Evolutionary conservation across 2,888 invertebrate species (phyloP).

Genomic region (Diarsia brunnea): DNA sequence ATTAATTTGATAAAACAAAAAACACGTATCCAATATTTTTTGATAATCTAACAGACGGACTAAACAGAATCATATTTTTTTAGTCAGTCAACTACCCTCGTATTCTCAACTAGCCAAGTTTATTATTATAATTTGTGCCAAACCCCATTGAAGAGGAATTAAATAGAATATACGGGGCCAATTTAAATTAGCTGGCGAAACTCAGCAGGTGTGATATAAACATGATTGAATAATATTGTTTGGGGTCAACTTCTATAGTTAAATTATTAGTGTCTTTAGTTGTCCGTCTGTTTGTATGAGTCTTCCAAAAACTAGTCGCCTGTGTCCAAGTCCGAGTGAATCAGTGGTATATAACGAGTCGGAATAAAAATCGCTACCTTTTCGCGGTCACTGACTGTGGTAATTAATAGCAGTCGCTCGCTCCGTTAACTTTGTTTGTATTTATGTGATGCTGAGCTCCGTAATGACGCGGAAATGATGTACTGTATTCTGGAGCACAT

Average conservation of each 20-base stretch:
- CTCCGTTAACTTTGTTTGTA: slow-evolving; percentile 26
- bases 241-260: background rate
- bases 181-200: background rate
- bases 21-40: too few species aligned
- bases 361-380: background rate
- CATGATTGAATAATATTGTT: background rate
- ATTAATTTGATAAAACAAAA: too few species aligned
- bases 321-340: slow-evolving; percentile 8
- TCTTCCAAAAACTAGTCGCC: background rate
- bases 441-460: slow-evolving; percentile 12
- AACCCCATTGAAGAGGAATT: too few species aligned
- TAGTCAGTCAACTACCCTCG: too few species aligned
- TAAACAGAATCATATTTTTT: too few species aligned
- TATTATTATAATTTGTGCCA: too few species aligned
- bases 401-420: slow-evolving; percentile 27
- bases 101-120: background rate
- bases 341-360: background rate
- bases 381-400: background rate
- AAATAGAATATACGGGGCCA: background rate
- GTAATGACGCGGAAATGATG: slow-evolving; percentile 23
- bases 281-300: background rate
- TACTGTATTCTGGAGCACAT: background rate
- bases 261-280: background rate
- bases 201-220: background rate
- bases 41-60: too few species aligned